Evolutionary conservation across 2,797 vertebrate species (phyloP), one percentile per base, ranked within the genome.

Genomic region (Orestias chungarensis): DNA sequence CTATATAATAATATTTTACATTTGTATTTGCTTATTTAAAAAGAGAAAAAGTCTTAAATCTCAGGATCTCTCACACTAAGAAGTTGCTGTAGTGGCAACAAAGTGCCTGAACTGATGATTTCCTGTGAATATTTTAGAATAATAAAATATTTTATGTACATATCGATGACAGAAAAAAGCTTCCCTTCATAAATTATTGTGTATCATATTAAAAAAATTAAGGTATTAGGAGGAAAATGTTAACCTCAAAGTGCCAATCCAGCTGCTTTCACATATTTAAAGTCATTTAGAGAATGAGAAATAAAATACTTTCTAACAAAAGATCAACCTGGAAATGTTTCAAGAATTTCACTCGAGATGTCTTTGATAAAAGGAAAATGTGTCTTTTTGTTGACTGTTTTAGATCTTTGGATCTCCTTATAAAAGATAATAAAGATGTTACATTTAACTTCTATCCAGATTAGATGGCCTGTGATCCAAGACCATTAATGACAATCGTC

Each of bases 1-100:
- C 87, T 94, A 93, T 95, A 95, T 94, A 94, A 94, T 88, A 93
- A 94, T 94, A 94, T 95, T 94, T 92, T 94, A 94, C 92, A 82
- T 93, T 91, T 93, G 87, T 88, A 82, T 88, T n/a, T 88, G 80
- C 85, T 91, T 95, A 95, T 95, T 95, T 95, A 94, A 95, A 88
- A 87, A 90, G 52, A 88, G 89, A 86, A 88, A 79, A 61, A 68
- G 93, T 94, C 93, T 94, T 94, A 93, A 91, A 93, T 94, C 94
- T 95, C 94, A 95, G 95, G 94, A 95, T 93, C 78, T 94, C 91
- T 86, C 81, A 68, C 83, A 90, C 89, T 88, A 84, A 91, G 82
- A 92, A 84, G 84, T 92, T 90, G 93, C 91, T 93, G 87, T 87
- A 81, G 79, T 62, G 71, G 87, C 93, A 88, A 88, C 91, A 83